These are phyloP conservation scores for Tetranychus truncatus DNA, from an alignment of 2,888 invertebrate species.

Conservation along the genomic window DNA sequence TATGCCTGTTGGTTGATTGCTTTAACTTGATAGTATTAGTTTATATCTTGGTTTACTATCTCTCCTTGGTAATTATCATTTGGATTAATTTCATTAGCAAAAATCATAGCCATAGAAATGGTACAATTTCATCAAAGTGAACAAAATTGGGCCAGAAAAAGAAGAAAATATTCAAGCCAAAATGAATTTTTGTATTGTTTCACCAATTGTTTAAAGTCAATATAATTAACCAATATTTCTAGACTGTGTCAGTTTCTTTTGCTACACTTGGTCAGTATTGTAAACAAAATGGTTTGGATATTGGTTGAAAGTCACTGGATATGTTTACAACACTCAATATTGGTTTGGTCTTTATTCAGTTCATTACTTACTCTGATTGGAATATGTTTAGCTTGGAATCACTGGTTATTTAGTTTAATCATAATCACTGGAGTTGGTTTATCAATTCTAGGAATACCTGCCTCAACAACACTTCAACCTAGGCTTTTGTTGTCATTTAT, in stretches of 20 bases:
- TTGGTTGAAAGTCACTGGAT: neutral
- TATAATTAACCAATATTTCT: neutral
- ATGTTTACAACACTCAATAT: neutral
- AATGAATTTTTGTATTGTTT: no score
- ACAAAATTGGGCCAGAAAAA: neutral
- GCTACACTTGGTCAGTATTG: neutral
- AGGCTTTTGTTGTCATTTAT: neutral
- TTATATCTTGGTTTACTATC: neutral
- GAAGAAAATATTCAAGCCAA: no score
- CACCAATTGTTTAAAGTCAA: neutral
- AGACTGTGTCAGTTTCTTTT: neutral
- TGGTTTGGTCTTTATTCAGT: neutral
- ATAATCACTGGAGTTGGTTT: neutral
- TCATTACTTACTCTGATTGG: neutral
- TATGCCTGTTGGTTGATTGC: no score
- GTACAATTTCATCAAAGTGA: neutral
- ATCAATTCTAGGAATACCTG: neutral
- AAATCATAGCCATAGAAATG: neutral
- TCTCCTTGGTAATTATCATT: neutral
- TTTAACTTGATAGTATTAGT: no score
- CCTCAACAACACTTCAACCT: neutral
- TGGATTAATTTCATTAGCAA: neutral
- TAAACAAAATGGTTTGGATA: neutral
- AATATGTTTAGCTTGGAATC: neutral
- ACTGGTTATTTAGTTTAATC: neutral